These are phyloP conservation scores for Drosophila fulvimacula DNA, from an alignment of 2,888 invertebrate genomes.

Conservation along the genomic window DNA sequence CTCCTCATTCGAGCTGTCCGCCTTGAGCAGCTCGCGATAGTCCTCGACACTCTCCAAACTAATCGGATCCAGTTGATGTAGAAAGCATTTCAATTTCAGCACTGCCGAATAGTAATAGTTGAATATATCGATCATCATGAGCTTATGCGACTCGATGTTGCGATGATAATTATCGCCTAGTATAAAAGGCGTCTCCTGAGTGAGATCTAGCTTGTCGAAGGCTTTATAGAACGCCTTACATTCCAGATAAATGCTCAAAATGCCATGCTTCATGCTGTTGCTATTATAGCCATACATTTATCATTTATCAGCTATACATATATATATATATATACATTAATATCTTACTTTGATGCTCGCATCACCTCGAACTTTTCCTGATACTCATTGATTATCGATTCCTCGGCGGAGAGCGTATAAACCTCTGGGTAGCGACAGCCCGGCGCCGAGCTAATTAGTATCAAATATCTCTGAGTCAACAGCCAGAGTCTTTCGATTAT, in stretches of 20 bases:
- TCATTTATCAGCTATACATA: too few species aligned
- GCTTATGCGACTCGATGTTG: constrained; percentile 68
- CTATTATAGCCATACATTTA: constrained; percentile 16
- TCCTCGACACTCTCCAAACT: constrained; percentile 70
- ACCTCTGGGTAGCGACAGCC: constrained; percentile 77
- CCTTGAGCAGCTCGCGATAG: constrained; percentile 65
- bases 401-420: constrained; percentile 74
- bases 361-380: constrained; percentile 71
- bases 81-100: constrained; percentile 68
- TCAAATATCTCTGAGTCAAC: constrained; percentile 78
- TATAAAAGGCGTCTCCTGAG: constrained; percentile 67
- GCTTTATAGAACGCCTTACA: constrained; percentile 63
- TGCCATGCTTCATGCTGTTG: constrained; percentile 52
- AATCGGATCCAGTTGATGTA: constrained; percentile 77
- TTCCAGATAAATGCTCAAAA: constrained; percentile 47
- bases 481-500: constrained; percentile 75
- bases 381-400: constrained; percentile 75
- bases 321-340: too few species aligned
- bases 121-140: constrained; percentile 73
- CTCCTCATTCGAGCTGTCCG: constrained; percentile 60
- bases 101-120: constrained; percentile 72
- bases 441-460: constrained; percentile 70
- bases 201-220: constrained; percentile 65
- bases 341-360: constrained; percentile 69
- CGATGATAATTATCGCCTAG: constrained; percentile 75